Conservation (phyloP, 2,113 vertebrate genomes). For the Eubucco bourcierii region DNA sequence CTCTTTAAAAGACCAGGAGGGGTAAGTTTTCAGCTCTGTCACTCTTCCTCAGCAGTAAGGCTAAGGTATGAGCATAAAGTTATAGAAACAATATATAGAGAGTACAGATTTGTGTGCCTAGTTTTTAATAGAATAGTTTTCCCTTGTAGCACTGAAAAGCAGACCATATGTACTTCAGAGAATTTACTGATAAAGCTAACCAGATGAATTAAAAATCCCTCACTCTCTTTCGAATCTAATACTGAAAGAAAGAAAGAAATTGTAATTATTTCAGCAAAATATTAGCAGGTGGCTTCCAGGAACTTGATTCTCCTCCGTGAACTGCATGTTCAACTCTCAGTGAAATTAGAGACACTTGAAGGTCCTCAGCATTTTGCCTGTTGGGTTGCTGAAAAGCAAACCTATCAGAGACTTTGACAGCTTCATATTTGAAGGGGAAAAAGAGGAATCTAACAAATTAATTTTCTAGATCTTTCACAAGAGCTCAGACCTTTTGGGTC, state of each 20-base stretch:
- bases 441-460: not conserved
- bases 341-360: not conserved
- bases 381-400: not conserved
- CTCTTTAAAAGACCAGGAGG: not conserved
- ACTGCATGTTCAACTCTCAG: not conserved
- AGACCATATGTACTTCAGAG: not conserved
- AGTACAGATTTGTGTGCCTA: not conserved
- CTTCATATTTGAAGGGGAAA: not conserved
- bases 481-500: not conserved
- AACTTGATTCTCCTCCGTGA: not conserved
- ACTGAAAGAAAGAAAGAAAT: not conserved
- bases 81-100: not conserved
- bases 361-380: not conserved
- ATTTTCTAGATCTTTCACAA: not conserved
- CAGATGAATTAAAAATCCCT: not conserved
- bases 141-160: not conserved
- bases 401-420: not conserved
- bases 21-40: not conserved
- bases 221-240: not conserved
- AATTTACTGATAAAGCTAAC: not conserved
- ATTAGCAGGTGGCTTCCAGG: not conserved
- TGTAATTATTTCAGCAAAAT: not conserved
- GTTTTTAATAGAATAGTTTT: not conserved
- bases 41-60: not conserved
- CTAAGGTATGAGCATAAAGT: not conserved